Conservation (phyloP, 2,113 vertebrate species). For the Brachypteracias leptosomus region DNA sequence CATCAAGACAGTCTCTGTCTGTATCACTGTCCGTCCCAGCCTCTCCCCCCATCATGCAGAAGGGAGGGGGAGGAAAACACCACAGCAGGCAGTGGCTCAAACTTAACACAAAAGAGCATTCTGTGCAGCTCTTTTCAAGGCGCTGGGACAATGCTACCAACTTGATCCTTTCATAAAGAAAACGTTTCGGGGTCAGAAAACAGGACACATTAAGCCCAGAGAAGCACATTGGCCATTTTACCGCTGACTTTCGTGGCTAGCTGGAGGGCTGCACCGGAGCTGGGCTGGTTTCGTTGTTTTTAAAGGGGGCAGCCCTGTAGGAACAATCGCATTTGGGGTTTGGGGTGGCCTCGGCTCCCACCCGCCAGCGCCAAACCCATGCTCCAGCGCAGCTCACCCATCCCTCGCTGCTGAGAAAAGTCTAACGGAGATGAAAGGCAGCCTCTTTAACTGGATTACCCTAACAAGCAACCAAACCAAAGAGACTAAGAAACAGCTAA, state of each 20-base stretch:
- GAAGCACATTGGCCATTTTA: conserved; percentile 85
- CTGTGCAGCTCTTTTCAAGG: conserved; percentile 91
- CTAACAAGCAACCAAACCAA: conserved; percentile 72
- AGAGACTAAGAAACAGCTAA: conserved; percentile 77
- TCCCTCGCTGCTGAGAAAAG: conserved; percentile 58
- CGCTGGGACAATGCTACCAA: conserved; percentile 82
- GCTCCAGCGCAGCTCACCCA: conserved; percentile 4
- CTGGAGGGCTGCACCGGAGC: conserved; percentile 17
- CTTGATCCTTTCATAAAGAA: conserved; percentile 88
- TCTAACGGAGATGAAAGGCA: conserved; percentile 78
- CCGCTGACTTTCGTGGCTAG: conserved; percentile 77
- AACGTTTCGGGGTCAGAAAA: conserved; percentile 89
- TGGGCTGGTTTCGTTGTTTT: conserved; percentile 47
- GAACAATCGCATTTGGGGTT: conserved; percentile 41
- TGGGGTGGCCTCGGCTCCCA: background rate
- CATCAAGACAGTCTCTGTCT: conserved; percentile 85
- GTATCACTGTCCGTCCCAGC: conserved; percentile 78
- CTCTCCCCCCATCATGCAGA: conserved; percentile 63
- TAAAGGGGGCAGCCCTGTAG: conserved; percentile 16
- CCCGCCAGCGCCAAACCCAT: background rate
- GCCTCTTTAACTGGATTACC: conserved; percentile 81
- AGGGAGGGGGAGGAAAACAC: conserved; percentile 69
- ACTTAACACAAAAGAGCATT: conserved; percentile 93
- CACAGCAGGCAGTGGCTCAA: conserved; percentile 84
- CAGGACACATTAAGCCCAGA: conserved; percentile 84